Evolutionary conservation across 2,113 vertebrate species (phyloP).

Genomic region (Myotis lucifugus): DNA sequence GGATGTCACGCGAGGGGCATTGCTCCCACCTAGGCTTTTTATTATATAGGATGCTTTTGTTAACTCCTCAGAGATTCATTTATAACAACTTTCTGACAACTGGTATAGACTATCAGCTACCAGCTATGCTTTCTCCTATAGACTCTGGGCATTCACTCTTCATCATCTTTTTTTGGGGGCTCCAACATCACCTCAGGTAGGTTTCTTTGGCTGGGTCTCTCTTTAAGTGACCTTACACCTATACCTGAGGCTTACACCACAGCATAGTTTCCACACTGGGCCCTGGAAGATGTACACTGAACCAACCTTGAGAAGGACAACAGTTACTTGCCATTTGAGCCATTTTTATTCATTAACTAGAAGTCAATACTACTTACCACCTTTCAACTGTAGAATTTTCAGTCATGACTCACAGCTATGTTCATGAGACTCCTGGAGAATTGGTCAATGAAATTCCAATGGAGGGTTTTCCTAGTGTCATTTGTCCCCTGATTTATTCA

Average conservation of each 20-base stretch:
- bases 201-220: background rate
- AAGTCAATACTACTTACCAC: background rate
- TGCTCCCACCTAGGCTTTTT: no score
- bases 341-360: background rate
- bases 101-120: background rate
- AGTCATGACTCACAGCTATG: background rate
- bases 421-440: background rate
- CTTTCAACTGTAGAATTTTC: background rate
- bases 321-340: background rate
- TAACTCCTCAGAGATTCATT: background rate
- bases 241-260: background rate
- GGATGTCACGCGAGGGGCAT: no score
- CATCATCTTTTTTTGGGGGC: background rate
- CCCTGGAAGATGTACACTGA: background rate
- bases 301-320: background rate
- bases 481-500: background rate
- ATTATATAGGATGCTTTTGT: background rate
- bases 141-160: background rate
- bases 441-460: background rate
- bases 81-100: background rate
- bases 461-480: background rate
- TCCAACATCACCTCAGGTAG: background rate
- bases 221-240: background rate
- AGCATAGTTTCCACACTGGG: background rate
- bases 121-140: background rate